Base-by-base conservation (phyloP, 2,797 vertebrate species). In the Calcarius lapponicus region DNA sequence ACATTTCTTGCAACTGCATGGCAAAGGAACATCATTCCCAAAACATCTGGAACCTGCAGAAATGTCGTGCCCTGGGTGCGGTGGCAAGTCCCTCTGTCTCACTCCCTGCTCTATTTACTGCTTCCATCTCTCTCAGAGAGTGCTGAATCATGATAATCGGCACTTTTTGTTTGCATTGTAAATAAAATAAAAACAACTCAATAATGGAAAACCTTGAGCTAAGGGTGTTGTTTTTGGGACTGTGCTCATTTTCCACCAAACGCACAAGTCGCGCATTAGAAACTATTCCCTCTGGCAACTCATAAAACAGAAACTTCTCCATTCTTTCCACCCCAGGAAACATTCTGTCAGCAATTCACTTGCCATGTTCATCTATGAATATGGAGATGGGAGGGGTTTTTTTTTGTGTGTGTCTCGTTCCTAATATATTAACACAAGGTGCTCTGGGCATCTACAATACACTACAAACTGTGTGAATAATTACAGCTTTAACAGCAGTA, bases 241-340 rank as follows among this genome's bases (percentile, higher is more conserved):
- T 81, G 24, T 53, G 43, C 92, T 96, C 58, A 73, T 96, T 96
- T 95, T 92, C 79, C 50, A 88, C 79, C 82, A 91, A 74, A 76
- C 53, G 43, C 76, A 94, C 6, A 36, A 88, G 65, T 65, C 74
- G 58, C 78, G 58, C 17, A 2, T 93, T 95, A 75, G 81, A 95
- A 96, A 83, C 75, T 66, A 45, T 90, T 92, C 93, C 92, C 95
- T 88, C 91, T 96, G 95, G 92, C 89, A 96, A 90, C 54, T 18
- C 72, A 91, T 96, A 94, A 96, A 97, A 86, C 79, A 93, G 72
- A 94, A 93, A 94, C 43, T 67, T 92, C 79, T 89, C 75, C 17
- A 58, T 94, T 96, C 90, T 93, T 92, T 93, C 89, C 82, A 83
- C 91, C 91, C 81, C 66, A 96, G 93, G 89, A 97, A 97, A 90